Base-by-base conservation (phyloP, 2,797 vertebrate species). In the Sciurus carolinensis region DNA sequence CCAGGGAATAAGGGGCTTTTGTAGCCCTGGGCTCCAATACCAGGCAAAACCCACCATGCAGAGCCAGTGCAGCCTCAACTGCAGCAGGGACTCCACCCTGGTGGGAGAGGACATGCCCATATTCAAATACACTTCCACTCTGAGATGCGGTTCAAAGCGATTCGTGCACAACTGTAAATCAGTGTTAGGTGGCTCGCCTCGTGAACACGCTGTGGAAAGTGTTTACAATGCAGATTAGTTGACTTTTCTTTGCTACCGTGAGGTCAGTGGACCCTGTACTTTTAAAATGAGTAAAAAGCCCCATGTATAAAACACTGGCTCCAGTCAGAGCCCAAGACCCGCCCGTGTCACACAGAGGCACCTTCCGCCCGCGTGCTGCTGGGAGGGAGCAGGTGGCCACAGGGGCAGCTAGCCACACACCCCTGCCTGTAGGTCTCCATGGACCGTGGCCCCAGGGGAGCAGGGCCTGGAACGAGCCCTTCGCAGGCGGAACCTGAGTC, bases 321-420 rank as follows among this genome's bases (percentile, higher is more conserved):
- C 71, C 82, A 4, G 10, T 12, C 7, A 50, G 79, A 33, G 13
- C 36, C 0, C 0, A 4, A 1, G 30, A 15, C n/a, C 20, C 0
- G 11, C 13, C 33, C 6, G 0, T 9, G 15, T 36, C 92, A 33
- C 4, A 0, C 17, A 2, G 0, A 9, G 20, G 1, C 9, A 0
- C 36, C 47, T 9, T 15, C 33, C 2, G 0, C 82, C 12, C 0
- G 47, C 0, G 0, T 6, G 5, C 10, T 3, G 24, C 57, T 1
- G 7, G 7, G 57, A 42, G 24, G 8, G 54, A 18, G 18, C 0
- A 1, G 0, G 0, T 11, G 57, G 28, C 39, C 3, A 4, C 24
- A 20, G 8, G 11, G 44, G 39, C 10, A 13, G 14, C 91, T 1
- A 1, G 17, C 4, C 36, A 18, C 24, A 7, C 7, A 15, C 26